Conservation (phyloP, 2,113 vertebrate species). For the Progne subis region DNA sequence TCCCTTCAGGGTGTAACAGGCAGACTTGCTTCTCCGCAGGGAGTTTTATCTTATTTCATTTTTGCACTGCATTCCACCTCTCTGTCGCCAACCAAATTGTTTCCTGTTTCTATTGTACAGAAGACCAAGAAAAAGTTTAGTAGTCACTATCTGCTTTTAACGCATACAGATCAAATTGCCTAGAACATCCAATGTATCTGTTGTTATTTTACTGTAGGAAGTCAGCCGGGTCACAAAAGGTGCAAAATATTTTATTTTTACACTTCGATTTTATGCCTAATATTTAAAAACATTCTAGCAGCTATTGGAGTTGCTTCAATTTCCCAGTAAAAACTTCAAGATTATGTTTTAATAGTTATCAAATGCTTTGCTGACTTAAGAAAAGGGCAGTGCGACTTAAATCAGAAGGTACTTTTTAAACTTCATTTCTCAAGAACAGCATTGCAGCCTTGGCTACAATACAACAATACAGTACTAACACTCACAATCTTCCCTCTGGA, state of each 20-base stretch:
- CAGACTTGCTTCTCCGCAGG: conserved; percentile 59
- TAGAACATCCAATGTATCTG: conserved; percentile 20
- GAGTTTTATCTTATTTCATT: conserved; percentile 76
- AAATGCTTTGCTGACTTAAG: neutral
- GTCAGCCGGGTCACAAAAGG: neutral
- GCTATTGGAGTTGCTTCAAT: neutral
- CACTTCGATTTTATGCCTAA: neutral
- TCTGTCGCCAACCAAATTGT: conserved; percentile 73
- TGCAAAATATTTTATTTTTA: neutral
- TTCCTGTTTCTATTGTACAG: conserved; percentile 71
- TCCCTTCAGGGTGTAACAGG: conserved; percentile 65
- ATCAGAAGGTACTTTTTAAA: neutral
- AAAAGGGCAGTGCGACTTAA: neutral
- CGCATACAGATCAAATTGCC: conserved; percentile 54
- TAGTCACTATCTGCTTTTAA: conserved; percentile 61
- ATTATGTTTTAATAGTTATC: neutral
- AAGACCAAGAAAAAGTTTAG: conserved; percentile 60
- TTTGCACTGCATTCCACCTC: conserved; percentile 65
- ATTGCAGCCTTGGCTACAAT: neutral
- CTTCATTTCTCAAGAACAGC: neutral
- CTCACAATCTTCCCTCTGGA: neutral
- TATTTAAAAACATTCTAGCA: neutral
- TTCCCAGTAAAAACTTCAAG: neutral
- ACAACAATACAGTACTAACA: neutral
- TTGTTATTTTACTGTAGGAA: neutral